Evolutionary conservation across 2,888 invertebrate species (phyloP).

Genomic region (Nysson spinosus): DNA sequence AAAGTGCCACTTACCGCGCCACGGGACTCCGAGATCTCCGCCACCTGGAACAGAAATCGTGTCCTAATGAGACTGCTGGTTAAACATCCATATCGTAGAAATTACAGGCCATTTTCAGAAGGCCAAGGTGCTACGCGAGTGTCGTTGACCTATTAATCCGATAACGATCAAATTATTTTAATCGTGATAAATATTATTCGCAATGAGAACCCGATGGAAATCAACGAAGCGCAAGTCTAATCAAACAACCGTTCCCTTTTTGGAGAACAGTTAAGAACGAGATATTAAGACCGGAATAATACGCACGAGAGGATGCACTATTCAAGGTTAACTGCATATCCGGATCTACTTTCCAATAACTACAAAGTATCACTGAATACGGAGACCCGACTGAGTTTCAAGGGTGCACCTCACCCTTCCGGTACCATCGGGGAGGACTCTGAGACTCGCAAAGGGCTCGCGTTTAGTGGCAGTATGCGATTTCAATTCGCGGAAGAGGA

Average conservation of each 20-base stretch:
- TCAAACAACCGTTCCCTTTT: too few relatives aligned
- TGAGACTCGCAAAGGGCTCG: constrained; percentile 35
- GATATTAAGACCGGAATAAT: too few relatives aligned
- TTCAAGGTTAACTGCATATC: not conserved
- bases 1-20: constrained; percentile 58
- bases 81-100: constrained; percentile 46
- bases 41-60: constrained; percentile 62
- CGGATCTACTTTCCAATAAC: constrained; percentile 31
- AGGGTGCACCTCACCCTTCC: constrained; percentile 17
- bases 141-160: constrained; percentile 8
- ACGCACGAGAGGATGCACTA: too few relatives aligned
- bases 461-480: constrained; percentile 44
- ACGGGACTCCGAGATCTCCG: constrained; percentile 43
- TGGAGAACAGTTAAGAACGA: too few relatives aligned
- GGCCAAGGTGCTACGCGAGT: constrained; percentile 18
- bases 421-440: constrained; percentile 21
- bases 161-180: constrained; percentile 8
- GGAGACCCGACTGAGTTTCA: constrained; percentile 23
- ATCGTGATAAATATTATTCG: too few relatives aligned
- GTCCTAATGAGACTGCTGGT: constrained; percentile 52
- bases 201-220: too few relatives aligned
- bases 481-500: constrained; percentile 47
- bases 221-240: too few relatives aligned
- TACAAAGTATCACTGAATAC: constrained; percentile 32
- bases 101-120: constrained; percentile 39